Evolutionary conservation across 1,140 invertebrate genomes (phyloP).

Genomic region (Phenacoccus solenopsis): DNA sequence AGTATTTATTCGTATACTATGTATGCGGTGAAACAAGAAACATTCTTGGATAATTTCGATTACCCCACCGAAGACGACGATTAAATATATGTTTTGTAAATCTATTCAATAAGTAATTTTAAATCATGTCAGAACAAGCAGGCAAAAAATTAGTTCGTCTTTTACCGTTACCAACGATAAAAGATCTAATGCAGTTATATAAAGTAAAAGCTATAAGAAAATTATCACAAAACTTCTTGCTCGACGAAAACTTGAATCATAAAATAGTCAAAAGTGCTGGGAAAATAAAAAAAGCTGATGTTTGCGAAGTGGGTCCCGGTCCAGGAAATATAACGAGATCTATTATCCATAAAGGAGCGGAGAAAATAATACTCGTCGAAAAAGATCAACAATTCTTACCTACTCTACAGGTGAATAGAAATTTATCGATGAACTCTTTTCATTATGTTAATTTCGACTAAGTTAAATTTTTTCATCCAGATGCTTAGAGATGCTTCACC

Average conservation of each 20-base stretch:
- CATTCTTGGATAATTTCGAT: constrained; percentile 75
- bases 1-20: constrained; percentile 75
- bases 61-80: constrained; percentile 39
- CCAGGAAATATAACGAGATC: constrained; percentile 89
- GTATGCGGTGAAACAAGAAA: constrained; percentile 67
- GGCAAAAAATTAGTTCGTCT: constrained; percentile 38
- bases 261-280: constrained; percentile 75
- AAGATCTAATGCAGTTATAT: constrained; percentile 84
- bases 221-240: constrained; percentile 94
- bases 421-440: neutral
- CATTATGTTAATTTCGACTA: too few relatives aligned
- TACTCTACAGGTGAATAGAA: constrained; percentile 48
- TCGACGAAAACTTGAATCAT: constrained; percentile 71
- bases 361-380: constrained; percentile 75
- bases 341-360: constrained; percentile 61
- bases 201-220: constrained; percentile 71
- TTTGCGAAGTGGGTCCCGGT: constrained; percentile 91
- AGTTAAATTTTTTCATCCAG: constrained; percentile 30
- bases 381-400: constrained; percentile 86
- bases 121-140: constrained; percentile 18
- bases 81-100: too few relatives aligned
- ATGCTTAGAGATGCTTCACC: constrained; percentile 55
- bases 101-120: too few relatives aligned
- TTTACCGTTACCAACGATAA: constrained; percentile 79
- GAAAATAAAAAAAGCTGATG: constrained; percentile 46